Percentiles rank a stretch among this genome's conserved stretches.
phyloP scores from a whole-genome alignment of 2,888 invertebrate genomes.

The Molanna angustata region DNA sequence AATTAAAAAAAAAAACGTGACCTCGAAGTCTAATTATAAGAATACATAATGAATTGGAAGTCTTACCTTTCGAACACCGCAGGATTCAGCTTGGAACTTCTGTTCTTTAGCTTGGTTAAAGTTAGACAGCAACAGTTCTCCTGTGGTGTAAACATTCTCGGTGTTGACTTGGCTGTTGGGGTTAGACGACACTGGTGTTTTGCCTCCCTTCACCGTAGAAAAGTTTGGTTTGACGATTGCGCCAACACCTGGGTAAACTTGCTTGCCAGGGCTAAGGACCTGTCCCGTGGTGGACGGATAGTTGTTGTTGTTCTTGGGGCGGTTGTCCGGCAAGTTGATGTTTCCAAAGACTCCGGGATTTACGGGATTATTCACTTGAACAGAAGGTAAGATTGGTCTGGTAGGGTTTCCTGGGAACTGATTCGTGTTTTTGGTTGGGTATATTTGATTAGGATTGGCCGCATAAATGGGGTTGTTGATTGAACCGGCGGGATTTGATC shows the following conservation, averaged over 20 bases:
- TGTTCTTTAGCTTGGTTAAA: slow-evolving; percentile 22
- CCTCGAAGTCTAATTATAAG: not conserved
- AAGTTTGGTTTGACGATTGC: slow-evolving; percentile 11
- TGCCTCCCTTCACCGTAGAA: not conserved
- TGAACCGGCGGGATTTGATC: slow-evolving; percentile 38
- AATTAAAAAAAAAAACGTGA: too few species aligned
- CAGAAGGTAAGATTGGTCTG: slow-evolving; percentile 11
- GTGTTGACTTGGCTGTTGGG: slow-evolving; percentile 13
- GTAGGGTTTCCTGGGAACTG: slow-evolving; percentile 17
- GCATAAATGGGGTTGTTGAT: slow-evolving; percentile 40
- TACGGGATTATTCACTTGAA: slow-evolving; percentile 10
- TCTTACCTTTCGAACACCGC: slow-evolving; percentile 45
- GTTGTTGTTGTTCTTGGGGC: not conserved
- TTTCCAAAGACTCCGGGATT: slow-evolving; percentile 23
- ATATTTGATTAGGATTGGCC: slow-evolving; percentile 38
- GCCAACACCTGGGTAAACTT: not conserved
- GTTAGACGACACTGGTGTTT: slow-evolving; percentile 15
- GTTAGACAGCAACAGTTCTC: slow-evolving; percentile 28
- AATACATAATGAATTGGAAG: too few species aligned
- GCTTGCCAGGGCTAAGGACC: slow-evolving; percentile 14
- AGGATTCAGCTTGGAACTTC: slow-evolving; percentile 33
- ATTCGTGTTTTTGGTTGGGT: too few species aligned
- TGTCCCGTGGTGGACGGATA: slow-evolving; percentile 9
- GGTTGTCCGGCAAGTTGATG: slow-evolving; percentile 11
- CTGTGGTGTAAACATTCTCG: slow-evolving; percentile 19